phyloP scores from a whole-genome alignment of 2,113 vertebrate species.

The Motacilla alba region DNA sequence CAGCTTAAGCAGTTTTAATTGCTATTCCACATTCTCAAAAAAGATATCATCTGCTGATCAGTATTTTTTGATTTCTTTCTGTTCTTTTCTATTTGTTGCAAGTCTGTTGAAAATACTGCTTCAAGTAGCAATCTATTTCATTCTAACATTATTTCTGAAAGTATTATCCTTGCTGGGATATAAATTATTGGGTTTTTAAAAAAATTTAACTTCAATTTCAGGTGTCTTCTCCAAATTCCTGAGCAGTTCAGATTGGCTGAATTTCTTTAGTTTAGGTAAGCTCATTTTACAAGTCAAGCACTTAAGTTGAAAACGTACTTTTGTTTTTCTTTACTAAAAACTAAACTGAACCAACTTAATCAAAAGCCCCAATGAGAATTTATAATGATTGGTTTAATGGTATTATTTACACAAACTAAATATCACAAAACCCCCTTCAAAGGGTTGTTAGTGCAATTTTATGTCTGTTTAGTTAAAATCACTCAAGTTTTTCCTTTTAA shows the following conservation, averaged over 20 bases:
- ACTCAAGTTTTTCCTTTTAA: neutral
- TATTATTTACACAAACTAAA: neutral
- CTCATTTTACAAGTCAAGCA: neutral
- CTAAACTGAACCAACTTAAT: neutral
- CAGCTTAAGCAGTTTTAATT: neutral
- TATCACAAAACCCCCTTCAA: neutral
- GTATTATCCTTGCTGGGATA: neutral
- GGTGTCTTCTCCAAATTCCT: neutral
- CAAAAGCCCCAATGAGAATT: neutral
- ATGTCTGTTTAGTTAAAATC: neutral
- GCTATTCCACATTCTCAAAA: neutral
- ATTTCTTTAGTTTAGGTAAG: neutral
- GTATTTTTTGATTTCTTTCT: neutral
- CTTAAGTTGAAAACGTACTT: neutral
- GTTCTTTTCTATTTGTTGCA: neutral
- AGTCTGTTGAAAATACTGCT: neutral
- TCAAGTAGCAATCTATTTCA: neutral
- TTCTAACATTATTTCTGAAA: neutral
- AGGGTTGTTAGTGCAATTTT: neutral
- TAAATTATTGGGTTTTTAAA: neutral
- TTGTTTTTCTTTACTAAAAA: neutral
- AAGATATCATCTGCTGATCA: neutral
- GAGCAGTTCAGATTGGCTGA: neutral
- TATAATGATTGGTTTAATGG: neutral
- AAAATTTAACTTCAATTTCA: neutral